Base-by-base conservation (phyloP, 2,113 vertebrate genomes). In the Nestor notabilis region DNA sequence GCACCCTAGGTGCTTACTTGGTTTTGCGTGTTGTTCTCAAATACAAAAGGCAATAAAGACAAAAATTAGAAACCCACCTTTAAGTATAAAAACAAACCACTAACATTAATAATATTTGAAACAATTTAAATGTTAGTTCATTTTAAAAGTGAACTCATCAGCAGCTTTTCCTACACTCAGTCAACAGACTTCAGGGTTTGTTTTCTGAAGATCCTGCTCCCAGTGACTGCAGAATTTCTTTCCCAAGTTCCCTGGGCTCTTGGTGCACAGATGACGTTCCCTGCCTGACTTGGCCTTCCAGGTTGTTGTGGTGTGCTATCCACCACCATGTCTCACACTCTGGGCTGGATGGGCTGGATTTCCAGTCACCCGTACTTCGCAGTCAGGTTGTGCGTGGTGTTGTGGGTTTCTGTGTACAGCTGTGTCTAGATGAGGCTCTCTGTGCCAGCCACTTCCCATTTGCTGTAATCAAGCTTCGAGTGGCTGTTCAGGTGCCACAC, bases 401-500 rank as follows among this genome's bases (percentile, higher is more conserved):
- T 78, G 37, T 5, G 33, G 28, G 31, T 69, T 89, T 93, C 55
- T 10, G 17, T 3, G 7, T 41, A 23, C 29, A 58, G 19, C 8
- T 27, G 24, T 11, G 31, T 52, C 39, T 83, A 56, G 33, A 23
- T 5, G 13, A 64, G 16, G 24, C 11, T 37, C 70, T 29, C 56
- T 12, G 11, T 33, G 23, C 46, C n/a, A 46, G 13, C 39, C 53
- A 7, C 17, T 28, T 37, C 68, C 25, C 0, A 0, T 71, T n/a
- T 66, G 25, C 35, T 15, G 27, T 25, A 35, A 7, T 17, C 58
- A 56, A 29, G 20, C 58, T 56, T 47, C 0, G 0, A 35, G 43
- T 0, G 9, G 37, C 58, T 35, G 41, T 17, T 47, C 2, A 5
- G 75, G 41, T 0, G 0, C 31, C 10, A 12, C 31, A 7, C 0